phyloP scores from a whole-genome alignment of 2,888 invertebrate genomes.

The Coelogynopora nodosa region DNA sequence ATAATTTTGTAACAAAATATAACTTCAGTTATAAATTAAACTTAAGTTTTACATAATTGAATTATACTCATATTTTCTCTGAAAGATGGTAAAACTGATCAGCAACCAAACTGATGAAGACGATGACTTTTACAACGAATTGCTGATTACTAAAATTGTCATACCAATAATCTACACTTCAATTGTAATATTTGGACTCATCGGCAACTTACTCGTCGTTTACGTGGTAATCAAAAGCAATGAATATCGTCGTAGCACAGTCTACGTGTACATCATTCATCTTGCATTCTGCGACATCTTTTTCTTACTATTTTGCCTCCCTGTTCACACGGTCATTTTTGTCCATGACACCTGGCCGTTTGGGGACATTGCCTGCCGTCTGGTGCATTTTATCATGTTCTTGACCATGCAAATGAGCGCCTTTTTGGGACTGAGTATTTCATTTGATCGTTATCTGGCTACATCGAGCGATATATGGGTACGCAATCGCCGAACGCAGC shows the following conservation, averaged over 20 bases:
- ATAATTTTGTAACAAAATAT: too few species aligned
- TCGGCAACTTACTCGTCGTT: conserved; percentile 34
- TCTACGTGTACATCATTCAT: conserved; percentile 29
- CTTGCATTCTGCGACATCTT: background rate
- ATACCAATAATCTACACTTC: background rate
- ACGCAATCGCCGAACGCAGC: background rate
- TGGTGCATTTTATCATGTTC: conserved; percentile 31
- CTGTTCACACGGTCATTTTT: conserved; percentile 34
- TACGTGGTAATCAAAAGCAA: background rate
- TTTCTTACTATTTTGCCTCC: conserved; percentile 34
- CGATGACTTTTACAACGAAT: too few species aligned
- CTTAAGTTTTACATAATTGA: too few species aligned
- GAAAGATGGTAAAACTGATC: too few species aligned
- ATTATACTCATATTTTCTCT: too few species aligned
- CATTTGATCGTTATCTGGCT: conserved; percentile 14
- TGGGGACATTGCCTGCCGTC: conserved; percentile 22
- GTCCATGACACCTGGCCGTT: background rate
- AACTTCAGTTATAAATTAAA: too few species aligned
- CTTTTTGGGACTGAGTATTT: background rate
- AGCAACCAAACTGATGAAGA: too few species aligned
- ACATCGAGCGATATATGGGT: background rate
- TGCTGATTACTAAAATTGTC: background rate
- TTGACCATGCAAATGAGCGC: background rate
- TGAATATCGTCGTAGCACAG: background rate
- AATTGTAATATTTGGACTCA: background rate